Conservation (phyloP, 1,140 invertebrate genomes). For the Drosophila jambulina region DNA sequence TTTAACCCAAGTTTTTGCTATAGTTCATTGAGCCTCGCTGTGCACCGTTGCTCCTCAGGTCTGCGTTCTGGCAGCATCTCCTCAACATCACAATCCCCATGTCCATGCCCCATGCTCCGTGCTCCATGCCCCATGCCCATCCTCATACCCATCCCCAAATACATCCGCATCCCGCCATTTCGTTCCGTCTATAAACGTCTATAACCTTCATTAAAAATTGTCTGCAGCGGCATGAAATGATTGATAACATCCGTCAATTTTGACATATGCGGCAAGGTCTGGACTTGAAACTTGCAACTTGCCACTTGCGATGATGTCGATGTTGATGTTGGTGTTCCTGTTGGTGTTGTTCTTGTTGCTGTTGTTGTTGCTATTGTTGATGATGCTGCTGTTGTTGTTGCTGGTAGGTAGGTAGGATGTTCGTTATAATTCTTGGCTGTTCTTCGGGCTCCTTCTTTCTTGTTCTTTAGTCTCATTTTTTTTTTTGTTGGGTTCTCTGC, state of each 20-base stretch:
- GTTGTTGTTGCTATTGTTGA: neutral
- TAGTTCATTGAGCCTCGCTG: constrained; percentile 52
- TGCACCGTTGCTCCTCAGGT: neutral
- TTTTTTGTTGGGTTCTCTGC: constrained; percentile 18
- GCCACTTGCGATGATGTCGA: constrained; percentile 20
- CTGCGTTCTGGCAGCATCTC: constrained; percentile 3
- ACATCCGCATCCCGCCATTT: constrained; percentile 34
- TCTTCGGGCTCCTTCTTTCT: constrained; percentile 4
- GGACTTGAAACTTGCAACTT: constrained; percentile 39
- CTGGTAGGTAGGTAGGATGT: constrained; percentile 32
- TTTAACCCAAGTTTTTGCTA: constrained; percentile 39
- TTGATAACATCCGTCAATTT: constrained; percentile 84
- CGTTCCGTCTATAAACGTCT: constrained; percentile 75
- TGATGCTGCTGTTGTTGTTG: constrained; percentile 2
- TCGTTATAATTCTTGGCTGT: constrained; percentile 43
- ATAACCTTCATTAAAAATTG: constrained; percentile 83
- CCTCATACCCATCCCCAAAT: neutral
- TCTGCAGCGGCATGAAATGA: constrained; percentile 82
- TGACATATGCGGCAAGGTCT: constrained; percentile 76
- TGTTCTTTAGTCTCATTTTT: neutral
- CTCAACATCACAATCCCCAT: neutral
- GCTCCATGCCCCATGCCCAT: neutral
- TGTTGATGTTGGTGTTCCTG: constrained; percentile 2
- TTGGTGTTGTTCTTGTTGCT: constrained; percentile 4
- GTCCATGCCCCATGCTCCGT: neutral